Evolutionary conservation across 2,888 invertebrate species (phyloP).

Genomic region (Apamea crenata): DNA sequence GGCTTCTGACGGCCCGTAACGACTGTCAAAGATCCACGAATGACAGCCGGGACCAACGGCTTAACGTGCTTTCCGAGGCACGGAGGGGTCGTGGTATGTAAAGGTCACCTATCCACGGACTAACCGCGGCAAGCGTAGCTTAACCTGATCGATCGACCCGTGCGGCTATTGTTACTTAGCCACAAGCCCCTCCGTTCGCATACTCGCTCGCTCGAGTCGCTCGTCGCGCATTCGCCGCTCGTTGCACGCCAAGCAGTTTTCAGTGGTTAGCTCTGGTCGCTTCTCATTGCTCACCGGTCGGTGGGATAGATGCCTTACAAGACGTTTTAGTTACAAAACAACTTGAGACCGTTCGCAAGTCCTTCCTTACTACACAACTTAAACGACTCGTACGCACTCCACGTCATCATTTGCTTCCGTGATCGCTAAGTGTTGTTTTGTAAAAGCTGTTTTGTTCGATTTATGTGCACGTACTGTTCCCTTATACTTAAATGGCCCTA

Average conservation of each 20-base stretch:
- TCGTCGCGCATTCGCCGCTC: neutral
- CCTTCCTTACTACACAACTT: slow-evolving; percentile 13
- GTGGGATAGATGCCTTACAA: neutral
- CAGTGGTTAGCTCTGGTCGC: neutral
- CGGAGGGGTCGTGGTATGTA: too few species aligned
- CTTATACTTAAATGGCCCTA: slow-evolving; percentile 68
- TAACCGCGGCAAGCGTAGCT: too few species aligned
- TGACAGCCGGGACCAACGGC: too few species aligned
- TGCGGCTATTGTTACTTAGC: too few species aligned
- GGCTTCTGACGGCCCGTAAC: too few species aligned
- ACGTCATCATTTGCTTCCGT: slow-evolving; percentile 41
- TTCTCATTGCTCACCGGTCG: neutral
- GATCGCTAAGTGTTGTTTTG: slow-evolving; percentile 54
- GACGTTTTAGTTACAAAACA: slow-evolving; percentile 25
- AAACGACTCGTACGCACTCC: slow-evolving; percentile 28
- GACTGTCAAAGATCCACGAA: too few species aligned
- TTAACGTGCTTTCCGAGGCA: too few species aligned
- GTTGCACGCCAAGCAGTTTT: neutral
- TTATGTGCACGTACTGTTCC: slow-evolving; percentile 68
- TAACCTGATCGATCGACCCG: too few species aligned
- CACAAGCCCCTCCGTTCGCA: too few species aligned
- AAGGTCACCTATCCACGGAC: too few species aligned
- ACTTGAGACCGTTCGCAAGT: slow-evolving; percentile 17
- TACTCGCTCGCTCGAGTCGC: too few species aligned
- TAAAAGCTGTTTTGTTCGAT: slow-evolving; percentile 65